Base-by-base conservation (phyloP, 2,797 vertebrate species). In the Siniperca obscura region DNA sequence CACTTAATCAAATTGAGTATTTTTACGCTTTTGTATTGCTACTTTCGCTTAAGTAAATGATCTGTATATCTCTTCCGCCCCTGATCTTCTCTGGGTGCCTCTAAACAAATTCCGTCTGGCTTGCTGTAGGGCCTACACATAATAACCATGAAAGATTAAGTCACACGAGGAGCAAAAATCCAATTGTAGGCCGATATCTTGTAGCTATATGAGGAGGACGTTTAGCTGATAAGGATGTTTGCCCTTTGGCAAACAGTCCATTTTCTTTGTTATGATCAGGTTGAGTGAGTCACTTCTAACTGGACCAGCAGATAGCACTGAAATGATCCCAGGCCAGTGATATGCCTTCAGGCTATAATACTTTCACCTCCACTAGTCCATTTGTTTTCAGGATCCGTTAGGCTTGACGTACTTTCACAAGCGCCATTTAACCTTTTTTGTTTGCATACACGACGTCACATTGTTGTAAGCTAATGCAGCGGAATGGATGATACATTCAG, bases 241-340 rank as follows among this genome's bases (percentile, higher is more conserved):
- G 4, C 70, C 71, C 78, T 53, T 34, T 62, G 74, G 84, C 67
- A 5, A 44, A 60, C 71, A 81, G 78, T 92, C 74, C 65, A 77
- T 86, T 75, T 84, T 75, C 68, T 82, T 79, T 89, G 84, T 91
- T 88, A 70, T 90, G 83, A 90, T 81, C 50, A 70, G 74, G 71
- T 78, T 5, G 42, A 90, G 80, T 91, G 68, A 87, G 38, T 72
- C 81, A 73, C 65, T 80, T 85, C 46, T 50, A 82, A 79, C 19
- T 46, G 30, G 34, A 48, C 42, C 16, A 77, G 2, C 76, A 62
- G 59, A 86, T 2, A 61, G 27, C 72, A 40, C 10, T 80, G 70
- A 86, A 70, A 36, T 55, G 71, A 76, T 65, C 42, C 52, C 62
- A 80, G 66, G 76, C 44, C 81, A 74, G 70, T 30, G 40, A 81